Percentiles rank a stretch among this genome's conserved stretches.
phyloP scores from a whole-genome alignment of 2,888 invertebrate species.

The Hirudinaria manillensis region DNA sequence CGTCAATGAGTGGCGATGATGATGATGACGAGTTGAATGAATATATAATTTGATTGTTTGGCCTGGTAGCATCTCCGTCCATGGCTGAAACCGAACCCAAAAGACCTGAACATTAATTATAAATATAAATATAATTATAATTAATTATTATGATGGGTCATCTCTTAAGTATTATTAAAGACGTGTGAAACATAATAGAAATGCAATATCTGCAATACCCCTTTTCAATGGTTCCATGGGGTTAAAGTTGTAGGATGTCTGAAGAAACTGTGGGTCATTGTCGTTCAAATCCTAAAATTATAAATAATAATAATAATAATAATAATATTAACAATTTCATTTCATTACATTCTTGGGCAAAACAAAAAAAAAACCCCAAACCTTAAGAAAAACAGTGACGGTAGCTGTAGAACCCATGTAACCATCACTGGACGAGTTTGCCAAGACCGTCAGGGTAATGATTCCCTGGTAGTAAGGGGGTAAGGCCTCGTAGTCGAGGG shows the following conservation, averaged over 20 bases:
- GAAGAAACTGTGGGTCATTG: background rate
- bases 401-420: background rate
- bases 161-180: too few relatives aligned
- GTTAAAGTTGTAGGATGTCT: background rate
- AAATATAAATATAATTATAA: too few relatives aligned
- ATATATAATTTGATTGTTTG: background rate
- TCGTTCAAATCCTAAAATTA: slow-evolving; percentile 5
- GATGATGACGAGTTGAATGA: slow-evolving; percentile 3
- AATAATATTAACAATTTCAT: background rate
- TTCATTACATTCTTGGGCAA: background rate
- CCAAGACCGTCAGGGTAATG: background rate
- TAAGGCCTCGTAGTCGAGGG: slow-evolving; percentile 5
- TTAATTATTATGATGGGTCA: too few relatives aligned
- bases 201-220: background rate
- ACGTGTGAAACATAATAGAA: too few relatives aligned
- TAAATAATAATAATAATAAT: background rate
- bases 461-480: background rate
- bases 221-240: background rate
- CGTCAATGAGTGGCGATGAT: background rate
- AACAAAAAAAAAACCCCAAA: background rate
- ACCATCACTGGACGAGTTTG: background rate
- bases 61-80: slow-evolving; percentile 8
- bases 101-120: background rate
- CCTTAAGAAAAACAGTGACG: background rate
- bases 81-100: background rate